phyloP scores from a whole-genome alignment of 2,888 invertebrate species.

The Suillia variegata region DNA sequence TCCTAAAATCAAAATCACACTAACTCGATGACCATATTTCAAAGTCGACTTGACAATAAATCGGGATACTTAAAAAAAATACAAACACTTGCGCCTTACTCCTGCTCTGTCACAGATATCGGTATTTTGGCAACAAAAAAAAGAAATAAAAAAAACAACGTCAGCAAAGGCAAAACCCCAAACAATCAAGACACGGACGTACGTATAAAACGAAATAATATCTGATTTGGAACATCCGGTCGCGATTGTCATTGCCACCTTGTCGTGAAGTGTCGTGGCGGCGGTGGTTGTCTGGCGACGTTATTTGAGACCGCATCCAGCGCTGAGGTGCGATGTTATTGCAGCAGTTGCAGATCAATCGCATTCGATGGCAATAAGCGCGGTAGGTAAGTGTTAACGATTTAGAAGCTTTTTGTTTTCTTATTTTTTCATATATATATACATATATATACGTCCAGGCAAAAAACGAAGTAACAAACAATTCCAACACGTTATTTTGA shows the following conservation, averaged over 20 bases:
- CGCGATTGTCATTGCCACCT: slow-evolving; percentile 59
- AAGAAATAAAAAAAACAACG: too few species aligned
- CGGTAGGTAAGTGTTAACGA: slow-evolving; percentile 58
- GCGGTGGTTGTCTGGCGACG: slow-evolving; percentile 36
- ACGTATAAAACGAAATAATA: slow-evolving; percentile 39
- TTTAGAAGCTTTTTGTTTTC: too few species aligned
- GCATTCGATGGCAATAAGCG: slow-evolving; percentile 56
- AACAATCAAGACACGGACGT: slow-evolving; percentile 15
- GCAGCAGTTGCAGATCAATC: slow-evolving; percentile 49
- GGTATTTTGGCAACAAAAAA: neutral
- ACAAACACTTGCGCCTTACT: neutral
- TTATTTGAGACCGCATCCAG: neutral
- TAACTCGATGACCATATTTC: neutral
- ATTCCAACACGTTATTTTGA: slow-evolving; percentile 50
- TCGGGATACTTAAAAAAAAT: neutral
- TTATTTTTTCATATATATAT: too few species aligned
- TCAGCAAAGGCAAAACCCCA: neutral
- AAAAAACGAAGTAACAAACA: slow-evolving; percentile 26
- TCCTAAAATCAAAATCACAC: neutral
- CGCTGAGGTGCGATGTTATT: slow-evolving; percentile 19
- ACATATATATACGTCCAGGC: too few species aligned
- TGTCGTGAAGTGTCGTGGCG: slow-evolving; percentile 9
- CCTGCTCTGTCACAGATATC: neutral
- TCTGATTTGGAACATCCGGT: slow-evolving; percentile 61
- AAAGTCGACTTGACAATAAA: neutral